These are phyloP conservation scores for Rhynchomys soricoides DNA, from an alignment of 2,113 vertebrate species.

Conservation along the genomic window DNA sequence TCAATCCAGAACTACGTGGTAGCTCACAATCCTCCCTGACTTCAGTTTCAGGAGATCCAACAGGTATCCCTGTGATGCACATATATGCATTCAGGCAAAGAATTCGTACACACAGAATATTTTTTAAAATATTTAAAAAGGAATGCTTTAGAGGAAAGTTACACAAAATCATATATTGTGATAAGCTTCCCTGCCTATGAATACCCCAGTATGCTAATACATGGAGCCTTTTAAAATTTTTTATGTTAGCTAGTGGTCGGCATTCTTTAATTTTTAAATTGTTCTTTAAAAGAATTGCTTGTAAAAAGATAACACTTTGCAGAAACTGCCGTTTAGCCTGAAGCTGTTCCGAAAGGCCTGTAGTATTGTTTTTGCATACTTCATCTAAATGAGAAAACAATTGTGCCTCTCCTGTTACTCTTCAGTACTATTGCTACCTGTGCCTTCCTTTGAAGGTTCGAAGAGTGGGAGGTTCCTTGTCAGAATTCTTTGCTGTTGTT, in stretches of 20 bases:
- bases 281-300: neutral
- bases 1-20: neutral
- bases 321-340: constrained; percentile 37
- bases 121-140: neutral
- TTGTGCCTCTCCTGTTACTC: constrained; percentile 34
- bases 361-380: constrained; percentile 43
- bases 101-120: neutral
- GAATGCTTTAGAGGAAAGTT: neutral
- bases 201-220: neutral
- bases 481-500: neutral
- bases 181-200: neutral
- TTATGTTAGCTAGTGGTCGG: neutral
- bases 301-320: neutral
- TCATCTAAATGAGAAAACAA: constrained; percentile 63
- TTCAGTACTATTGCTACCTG: constrained; percentile 23
- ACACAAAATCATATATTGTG: neutral
- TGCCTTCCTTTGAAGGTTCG: constrained; percentile 15
- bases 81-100: neutral
- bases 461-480: constrained; percentile 34
- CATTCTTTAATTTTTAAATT: constrained; percentile 17
- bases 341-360: constrained; percentile 34
- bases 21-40: neutral
- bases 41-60: neutral
- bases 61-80: neutral
- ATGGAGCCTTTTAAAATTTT: neutral